These are phyloP conservation scores for Phylloscopus whistleri DNA, from an alignment of 2,113 vertebrate species.

Conservation along the genomic window DNA sequence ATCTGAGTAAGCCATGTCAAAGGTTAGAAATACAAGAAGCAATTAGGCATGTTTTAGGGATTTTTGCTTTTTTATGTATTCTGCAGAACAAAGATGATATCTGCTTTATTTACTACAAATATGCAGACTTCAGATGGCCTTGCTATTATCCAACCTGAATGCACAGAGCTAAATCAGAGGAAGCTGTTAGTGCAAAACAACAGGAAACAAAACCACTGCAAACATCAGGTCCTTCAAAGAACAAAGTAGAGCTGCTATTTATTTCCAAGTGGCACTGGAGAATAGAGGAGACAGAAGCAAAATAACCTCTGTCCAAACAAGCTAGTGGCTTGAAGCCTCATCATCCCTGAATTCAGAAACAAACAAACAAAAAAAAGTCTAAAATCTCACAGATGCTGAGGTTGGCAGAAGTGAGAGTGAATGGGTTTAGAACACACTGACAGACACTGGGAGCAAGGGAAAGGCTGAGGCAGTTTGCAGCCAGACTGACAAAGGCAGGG, in stretches of 20 bases:
- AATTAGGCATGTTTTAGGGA: neutral
- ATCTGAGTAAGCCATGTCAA: neutral
- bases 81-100: neutral
- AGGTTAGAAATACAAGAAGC: neutral
- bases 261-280: neutral
- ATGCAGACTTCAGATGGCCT: neutral
- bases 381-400: neutral
- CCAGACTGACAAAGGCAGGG: neutral
- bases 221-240: neutral
- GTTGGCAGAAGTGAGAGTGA: neutral
- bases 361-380: neutral
- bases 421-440: neutral
- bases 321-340: neutral
- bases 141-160: neutral
- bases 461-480: neutral
- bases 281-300: neutral
- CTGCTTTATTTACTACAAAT: slow-evolving; percentile 5
- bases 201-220: neutral
- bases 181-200: neutral
- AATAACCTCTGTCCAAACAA: neutral
- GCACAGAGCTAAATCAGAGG: neutral
- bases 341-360: neutral
- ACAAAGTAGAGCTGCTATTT: neutral
- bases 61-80: neutral
- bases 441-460: neutral